Base-by-base conservation (phyloP, 1,140 invertebrate species). In the Globodera ellingtonae region DNA sequence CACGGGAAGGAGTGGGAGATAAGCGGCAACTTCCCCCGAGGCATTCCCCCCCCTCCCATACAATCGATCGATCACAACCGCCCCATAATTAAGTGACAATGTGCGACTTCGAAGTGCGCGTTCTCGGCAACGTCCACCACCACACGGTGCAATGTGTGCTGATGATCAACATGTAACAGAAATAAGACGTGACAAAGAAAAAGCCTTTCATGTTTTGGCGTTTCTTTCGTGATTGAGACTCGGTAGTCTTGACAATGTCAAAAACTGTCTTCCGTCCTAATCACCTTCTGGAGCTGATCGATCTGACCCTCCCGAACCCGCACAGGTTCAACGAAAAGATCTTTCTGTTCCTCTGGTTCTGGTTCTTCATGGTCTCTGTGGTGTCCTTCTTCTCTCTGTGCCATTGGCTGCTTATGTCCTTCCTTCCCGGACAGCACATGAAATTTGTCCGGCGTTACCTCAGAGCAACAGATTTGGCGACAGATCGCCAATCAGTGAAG, bases 341-440 rank as follows among this genome's bases (percentile, higher is more conserved):
- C 35, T 92, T 92, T 83, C 90, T 92, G 75, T 91, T 92, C 80
- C 83, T 92, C 52, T 92, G 91, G 91, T 92, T 92, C 84, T 92
- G 91, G 91, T 90, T 91, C 66, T 90, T 92, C 15, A 91, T 92
- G 84, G 90, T 92, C 13, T 89, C 90, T 72, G 83, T 90, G 21
- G 87, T 91, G 24, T 90, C 91, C 13, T 85, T 90, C 72, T 89
- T 91, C 75, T 89, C 88, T 47, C 84, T 89, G 84, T 78, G 83
- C 52, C 86, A 90, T 80, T 89, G 89, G 89, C 69, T 90, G 76
- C 77, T 89, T 48, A 87, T 88, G 35, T 89, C 85, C 18, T 89
- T 89, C 75, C 71, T 88, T 21, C 88, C 89, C 59, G 89, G 89
- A 80, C 87, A 89, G 88, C 86, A 89, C 77, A 89, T 90, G 86